Percentiles rank a stretch among this genome's conserved stretches.
Conservation (phyloP, 2,888 invertebrate species). For the Octonoba sinensis region DNA sequence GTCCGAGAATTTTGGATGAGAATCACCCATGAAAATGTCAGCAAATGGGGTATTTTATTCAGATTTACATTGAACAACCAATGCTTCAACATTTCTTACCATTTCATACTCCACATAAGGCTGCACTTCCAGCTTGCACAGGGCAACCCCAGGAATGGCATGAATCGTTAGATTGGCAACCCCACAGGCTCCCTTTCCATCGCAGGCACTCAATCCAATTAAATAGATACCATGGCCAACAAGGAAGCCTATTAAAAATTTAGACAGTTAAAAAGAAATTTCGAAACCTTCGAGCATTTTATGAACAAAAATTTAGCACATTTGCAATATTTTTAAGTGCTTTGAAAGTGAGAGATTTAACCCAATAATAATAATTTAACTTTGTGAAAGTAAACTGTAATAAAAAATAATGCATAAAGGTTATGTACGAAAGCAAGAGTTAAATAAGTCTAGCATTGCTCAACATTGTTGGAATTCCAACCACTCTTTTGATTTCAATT, state of each 20-base stretch:
- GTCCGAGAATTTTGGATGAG: too few species aligned
- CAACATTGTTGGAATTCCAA: too few species aligned
- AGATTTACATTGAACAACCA: too few species aligned
- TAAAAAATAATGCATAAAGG: too few species aligned
- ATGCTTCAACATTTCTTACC: slow-evolving; percentile 35
- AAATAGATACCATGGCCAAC: slow-evolving; percentile 65
- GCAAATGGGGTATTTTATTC: too few species aligned
- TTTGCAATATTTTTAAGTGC: neutral
- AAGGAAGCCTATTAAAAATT: slow-evolving; percentile 48
- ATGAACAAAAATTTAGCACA: neutral
- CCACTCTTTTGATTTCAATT: too few species aligned
- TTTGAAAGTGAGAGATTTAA: neutral
- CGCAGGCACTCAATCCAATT: slow-evolving; percentile 65
- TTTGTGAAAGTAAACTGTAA: too few species aligned
- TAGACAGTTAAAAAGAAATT: neutral
- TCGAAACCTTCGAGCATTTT: neutral
- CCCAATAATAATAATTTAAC: too few species aligned
- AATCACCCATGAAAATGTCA: too few species aligned
- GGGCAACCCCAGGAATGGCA: slow-evolving; percentile 63
- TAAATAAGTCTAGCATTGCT: too few species aligned
- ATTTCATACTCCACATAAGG: slow-evolving; percentile 65
- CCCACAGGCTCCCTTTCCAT: slow-evolving; percentile 60
- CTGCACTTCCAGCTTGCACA: slow-evolving; percentile 55
- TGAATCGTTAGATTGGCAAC: slow-evolving; percentile 62
- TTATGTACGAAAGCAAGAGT: too few species aligned